Base-by-base conservation (phyloP, 2,888 invertebrate genomes). In the Therioaphis trifolii region DNA sequence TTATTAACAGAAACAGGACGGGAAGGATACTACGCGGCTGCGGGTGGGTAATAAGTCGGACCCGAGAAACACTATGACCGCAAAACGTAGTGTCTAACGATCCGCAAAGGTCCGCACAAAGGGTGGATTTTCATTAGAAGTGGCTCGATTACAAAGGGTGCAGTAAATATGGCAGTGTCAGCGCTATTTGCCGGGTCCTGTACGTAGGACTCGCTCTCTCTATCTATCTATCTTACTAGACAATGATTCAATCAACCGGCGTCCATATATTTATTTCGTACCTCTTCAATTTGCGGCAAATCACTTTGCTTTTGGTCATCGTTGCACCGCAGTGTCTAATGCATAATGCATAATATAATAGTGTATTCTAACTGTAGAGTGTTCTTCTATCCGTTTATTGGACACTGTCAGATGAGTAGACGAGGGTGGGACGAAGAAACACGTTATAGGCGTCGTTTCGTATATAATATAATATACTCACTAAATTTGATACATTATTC, bases 221-320 rank as follows among this genome's bases (percentile, higher is more conserved):
- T 35, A 3, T 35, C 35, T 35, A 3, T 35, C 35, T 7, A 35
- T 35, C 35, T 35, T 35, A 35, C 43, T 58, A 69, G 61, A 63
- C 82, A 63, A 82, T 46, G 82, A 52, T 82, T 82, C 74, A 82
- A 82, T 82, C 82, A 72, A 63, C 82, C 82, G 29, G 35, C 43
- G 63, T 29, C 24, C 29, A 21, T 29, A 46, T 76, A 35, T 18
- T 35, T 35, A 35, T 35, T 35, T 35, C 35, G 35, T 40, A n/a
- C 52, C 72, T 74, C 63, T 74, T 72, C 61, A 58, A 46, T 74
- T 63, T 68, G 35, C 55, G 58, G 49, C 29, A 82, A 82, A 63
- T 82, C 71, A 72, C 69, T 80, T 80, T 71, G 43, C 63, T 74
- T 63, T 40, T 52, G 82, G 77, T 52, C 52, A 52, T 43, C 66